Evolutionary conservation across 2,888 invertebrate genomes (phyloP), one percentile per base, ranked within the genome.

Genomic region (Entomobrya multifasciata): DNA sequence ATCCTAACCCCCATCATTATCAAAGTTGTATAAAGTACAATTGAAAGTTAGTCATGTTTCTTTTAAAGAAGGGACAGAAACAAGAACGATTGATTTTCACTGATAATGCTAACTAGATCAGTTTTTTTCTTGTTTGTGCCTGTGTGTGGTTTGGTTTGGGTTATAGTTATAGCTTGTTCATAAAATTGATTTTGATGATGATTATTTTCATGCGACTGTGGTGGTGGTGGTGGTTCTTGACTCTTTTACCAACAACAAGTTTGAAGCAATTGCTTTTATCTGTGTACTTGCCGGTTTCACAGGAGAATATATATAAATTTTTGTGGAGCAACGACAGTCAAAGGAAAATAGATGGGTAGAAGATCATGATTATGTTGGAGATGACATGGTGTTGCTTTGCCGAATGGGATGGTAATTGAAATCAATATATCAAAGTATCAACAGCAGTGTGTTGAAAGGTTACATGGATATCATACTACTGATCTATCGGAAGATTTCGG

Each of bases 31-130:
- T 57, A 84, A 36, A 84, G 60, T 70, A 72, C 85, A 85, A 85
- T 85, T 85, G 85, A 85, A 85, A 78, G 79, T 72, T 72, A 85
- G 70, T 85, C 85, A 79, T 85, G 85, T 85, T 79, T 77, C 44
- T 55, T 44, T 41, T n/a, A 52, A 5, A 27, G 52, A 36, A 49
- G 72, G 72, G 79, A 72, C 60, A 85, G 77, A 84, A 70, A 85
- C 47, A 78, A 79, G 78, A 62, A 78, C 85, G 85, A 85, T 85
- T 79, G 85, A 85, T 85, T 85, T 79, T 27, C 0, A 55, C 76
- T 72, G 85, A 85, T 85, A 85, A 85, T n/a, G 25, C 85, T 85
- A 85, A 85, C 85, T 79, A 85, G 85, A 85, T 85, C 85, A 79
- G 60, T 85, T 85, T 85, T 36, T 36, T 85, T 85, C 85, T 85